A percentile compares a stretch with the other conserved stretches of the same genome.
These are phyloP conservation scores for Macrotus californicus DNA, from an alignment of 2,113 vertebrate species.

Conservation along the genomic window DNA sequence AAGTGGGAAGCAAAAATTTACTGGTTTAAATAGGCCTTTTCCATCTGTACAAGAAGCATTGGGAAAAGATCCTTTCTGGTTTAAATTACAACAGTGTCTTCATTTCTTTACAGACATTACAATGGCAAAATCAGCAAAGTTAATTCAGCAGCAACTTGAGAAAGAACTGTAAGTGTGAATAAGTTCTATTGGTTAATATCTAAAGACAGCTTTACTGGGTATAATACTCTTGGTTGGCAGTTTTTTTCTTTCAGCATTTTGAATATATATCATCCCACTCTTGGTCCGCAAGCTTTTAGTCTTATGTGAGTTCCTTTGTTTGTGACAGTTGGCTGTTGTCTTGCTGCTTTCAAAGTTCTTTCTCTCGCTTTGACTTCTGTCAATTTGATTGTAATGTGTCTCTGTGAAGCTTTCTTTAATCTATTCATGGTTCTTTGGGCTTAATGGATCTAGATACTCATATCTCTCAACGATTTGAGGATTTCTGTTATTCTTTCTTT, in stretches of 20 bases:
- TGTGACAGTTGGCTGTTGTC: background rate
- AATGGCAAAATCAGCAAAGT: constrained; percentile 96
- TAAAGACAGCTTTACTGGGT: background rate
- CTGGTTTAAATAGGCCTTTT: constrained; percentile 4
- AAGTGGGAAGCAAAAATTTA: background rate
- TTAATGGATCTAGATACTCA: background rate
- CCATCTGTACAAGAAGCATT: background rate
- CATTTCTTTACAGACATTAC: constrained; percentile 84
- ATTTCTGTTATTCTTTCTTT: background rate
- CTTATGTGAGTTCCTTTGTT: background rate
- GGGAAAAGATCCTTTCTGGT: background rate
- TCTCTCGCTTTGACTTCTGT: background rate
- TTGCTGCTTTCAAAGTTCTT: background rate
- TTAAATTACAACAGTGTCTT: constrained; percentile 18
- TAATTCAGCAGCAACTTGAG: constrained; percentile 96
- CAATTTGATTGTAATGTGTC: background rate
- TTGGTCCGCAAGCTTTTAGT: background rate
- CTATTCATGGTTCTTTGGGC: background rate
- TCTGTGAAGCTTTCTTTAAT: background rate
- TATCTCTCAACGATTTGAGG: background rate
- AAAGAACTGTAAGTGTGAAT: constrained; percentile 92
- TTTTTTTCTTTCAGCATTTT: background rate
- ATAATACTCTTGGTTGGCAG: background rate
- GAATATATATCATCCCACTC: background rate
- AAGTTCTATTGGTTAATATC: background rate